phyloP scores from a whole-genome alignment of 2,113 vertebrate species.

The Callipepla squamata region DNA sequence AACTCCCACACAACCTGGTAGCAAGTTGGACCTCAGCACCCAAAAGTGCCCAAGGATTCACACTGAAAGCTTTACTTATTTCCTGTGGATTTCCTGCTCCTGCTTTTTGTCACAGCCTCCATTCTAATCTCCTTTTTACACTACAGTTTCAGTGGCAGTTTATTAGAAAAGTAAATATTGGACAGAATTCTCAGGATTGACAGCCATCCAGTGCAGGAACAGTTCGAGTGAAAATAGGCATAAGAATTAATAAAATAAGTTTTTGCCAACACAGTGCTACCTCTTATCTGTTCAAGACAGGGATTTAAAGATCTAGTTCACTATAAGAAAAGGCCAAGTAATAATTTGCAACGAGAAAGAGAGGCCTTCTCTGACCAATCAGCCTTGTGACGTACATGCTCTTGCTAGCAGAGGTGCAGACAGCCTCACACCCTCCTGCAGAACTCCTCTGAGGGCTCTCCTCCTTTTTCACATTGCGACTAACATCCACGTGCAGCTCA shows the following conservation, averaged over 20 bases:
- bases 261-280: neutral
- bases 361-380: neutral
- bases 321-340: neutral
- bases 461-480: accelerated
- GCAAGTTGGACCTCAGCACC: neutral
- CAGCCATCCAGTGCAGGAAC: neutral
- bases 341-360: neutral
- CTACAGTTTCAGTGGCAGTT: neutral
- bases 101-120: neutral
- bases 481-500: neutral
- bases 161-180: neutral
- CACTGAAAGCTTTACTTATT: neutral
- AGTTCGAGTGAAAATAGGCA: neutral
- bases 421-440: neutral
- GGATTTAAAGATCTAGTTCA: neutral
- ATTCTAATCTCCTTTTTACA: neutral
- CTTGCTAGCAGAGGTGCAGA: neutral
- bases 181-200: neutral
- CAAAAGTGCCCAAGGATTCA: neutral
- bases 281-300: neutral
- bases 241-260: neutral
- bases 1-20: neutral
- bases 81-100: neutral
- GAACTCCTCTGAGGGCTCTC: neutral
- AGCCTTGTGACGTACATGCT: neutral